Evolutionary conservation across 2,888 invertebrate species (phyloP), one percentile per base, ranked within the genome.

Genomic region (Endomychus coccineus): DNA sequence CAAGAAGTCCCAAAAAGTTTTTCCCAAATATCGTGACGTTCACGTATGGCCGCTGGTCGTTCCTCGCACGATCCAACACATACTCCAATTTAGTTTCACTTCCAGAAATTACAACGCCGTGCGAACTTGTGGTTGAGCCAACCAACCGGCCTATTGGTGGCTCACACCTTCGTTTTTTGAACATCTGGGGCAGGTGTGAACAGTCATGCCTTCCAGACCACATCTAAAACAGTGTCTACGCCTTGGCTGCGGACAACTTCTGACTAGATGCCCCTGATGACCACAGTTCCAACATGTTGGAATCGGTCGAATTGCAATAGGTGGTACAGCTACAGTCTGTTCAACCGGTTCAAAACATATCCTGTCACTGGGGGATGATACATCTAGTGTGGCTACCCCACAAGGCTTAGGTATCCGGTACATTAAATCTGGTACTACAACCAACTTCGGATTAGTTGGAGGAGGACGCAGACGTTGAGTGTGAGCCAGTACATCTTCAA

Each of bases 11-110:
- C 3, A 42, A 25, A 24, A 39, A 36, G 2, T 35, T n/a, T 9
- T 17, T 28, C 1, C 36, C 39, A 19, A 36, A 45, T 13, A 45
- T 35, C 10, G 21, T 32, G 1, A 45, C 33, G 14, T 28, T 22
- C 6, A 39, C 32, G 21, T 43, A 42, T 6, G 39, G 39, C 16
- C 40, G 29, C 14, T 39, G 17, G 24, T 45, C 43, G 6, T 28
- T 14, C 9, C 33, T 27, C 14, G 33, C 34, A 28, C 37, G 37
- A 2, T 34, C 13, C 9, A 41, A 23, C n/a, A 37, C 24, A 9
- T 28, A 37, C 27, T 41, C 34, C 7, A 37, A 7, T 4, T 24
- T 24, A 24, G 24, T 5, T 24, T 24, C 12, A 10, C 24, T 23
- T 23, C 11, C 24, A 5, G 24, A 12, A 5, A 12, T n/a, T 23